These are phyloP conservation scores for Folsomia candida DNA, from an alignment of 2,888 invertebrate genomes.

Conservation along the genomic window DNA sequence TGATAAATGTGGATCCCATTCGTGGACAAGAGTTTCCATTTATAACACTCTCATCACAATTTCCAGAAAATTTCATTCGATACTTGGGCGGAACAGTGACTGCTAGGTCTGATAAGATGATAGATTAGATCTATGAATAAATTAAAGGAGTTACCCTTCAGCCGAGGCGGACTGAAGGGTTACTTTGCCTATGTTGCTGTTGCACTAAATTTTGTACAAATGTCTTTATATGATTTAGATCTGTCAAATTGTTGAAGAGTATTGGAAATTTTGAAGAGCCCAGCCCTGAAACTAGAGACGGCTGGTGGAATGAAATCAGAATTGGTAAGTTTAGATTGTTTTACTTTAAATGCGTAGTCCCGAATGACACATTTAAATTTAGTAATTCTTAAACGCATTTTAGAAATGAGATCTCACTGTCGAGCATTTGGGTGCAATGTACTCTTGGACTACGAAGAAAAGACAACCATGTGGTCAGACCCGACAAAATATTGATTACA, in stretches of 20 bases:
- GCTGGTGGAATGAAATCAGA: constrained; percentile 95
- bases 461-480: constrained; percentile 91
- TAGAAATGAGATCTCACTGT: constrained; percentile 91
- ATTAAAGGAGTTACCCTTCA: too few relatives aligned
- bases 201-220: too few relatives aligned
- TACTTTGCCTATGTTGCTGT: too few relatives aligned
- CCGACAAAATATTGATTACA: constrained; percentile 53
- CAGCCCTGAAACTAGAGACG: constrained; percentile 85
- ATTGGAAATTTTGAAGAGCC: constrained; percentile 83
- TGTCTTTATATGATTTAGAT: too few relatives aligned
- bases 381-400: too few relatives aligned
- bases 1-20: constrained; percentile 55
- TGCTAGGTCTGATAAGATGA: too few relatives aligned
- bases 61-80: constrained; percentile 78
- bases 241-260: constrained; percentile 76
- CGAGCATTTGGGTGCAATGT: constrained; percentile 89
- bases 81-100: constrained; percentile 73
- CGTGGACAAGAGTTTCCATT: constrained; percentile 95
- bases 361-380: too few relatives aligned
- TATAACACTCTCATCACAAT: constrained; percentile 83
- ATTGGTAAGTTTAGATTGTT: too few relatives aligned
- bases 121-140: too few relatives aligned
- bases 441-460: constrained; percentile 89
- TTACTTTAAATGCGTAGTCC: too few relatives aligned
- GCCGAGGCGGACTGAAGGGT: too few relatives aligned